These are phyloP conservation scores for Caenorhabditis japonica DNA, from an alignment of 2,888 invertebrate genomes.

Conservation along the genomic window DNA sequence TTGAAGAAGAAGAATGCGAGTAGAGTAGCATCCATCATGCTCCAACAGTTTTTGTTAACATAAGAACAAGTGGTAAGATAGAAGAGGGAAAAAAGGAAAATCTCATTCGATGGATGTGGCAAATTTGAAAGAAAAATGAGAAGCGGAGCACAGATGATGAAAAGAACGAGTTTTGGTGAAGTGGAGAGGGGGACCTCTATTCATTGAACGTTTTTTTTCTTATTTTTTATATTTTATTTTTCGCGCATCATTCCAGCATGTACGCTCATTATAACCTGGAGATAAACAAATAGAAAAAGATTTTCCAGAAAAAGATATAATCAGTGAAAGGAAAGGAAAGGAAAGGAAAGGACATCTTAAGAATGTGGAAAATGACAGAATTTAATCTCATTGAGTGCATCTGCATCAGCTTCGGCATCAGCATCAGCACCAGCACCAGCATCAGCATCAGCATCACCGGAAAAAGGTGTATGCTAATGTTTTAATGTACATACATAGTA, in stretches of 20 bases:
- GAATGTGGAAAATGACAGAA: conserved; percentile 23
- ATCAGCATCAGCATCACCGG: no score
- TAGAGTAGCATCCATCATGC: conserved; percentile 27
- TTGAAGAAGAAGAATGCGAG: conserved; percentile 16
- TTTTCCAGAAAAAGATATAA: background rate
- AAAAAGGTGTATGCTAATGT: conserved; percentile 38
- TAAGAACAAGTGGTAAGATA: conserved; percentile 24
- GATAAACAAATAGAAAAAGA: background rate
- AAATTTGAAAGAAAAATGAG: conserved; percentile 17
- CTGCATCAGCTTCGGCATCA: no score
- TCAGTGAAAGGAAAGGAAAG: background rate
- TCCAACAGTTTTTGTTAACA: conserved; percentile 22
- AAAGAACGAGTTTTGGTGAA: conserved; percentile 49
- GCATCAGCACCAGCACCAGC: no score
- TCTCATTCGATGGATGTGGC: conserved; percentile 11
- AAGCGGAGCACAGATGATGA: conserved; percentile 29
- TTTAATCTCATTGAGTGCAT: conserved; percentile 51
- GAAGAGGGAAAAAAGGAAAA: conserved; percentile 14
- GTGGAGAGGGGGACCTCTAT: conserved; percentile 12
- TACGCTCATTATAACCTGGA: background rate
- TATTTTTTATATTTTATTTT: conserved; percentile 15
- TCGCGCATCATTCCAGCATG: background rate
- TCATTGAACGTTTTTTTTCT: no score
- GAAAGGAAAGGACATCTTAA: conserved; percentile 1
- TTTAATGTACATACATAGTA: conserved; percentile 50